Percentiles rank a stretch among this genome's conserved stretches.
These are phyloP conservation scores for Sceloporus tristichus DNA, from an alignment of 2,113 vertebrate species.

Conservation along the genomic window DNA sequence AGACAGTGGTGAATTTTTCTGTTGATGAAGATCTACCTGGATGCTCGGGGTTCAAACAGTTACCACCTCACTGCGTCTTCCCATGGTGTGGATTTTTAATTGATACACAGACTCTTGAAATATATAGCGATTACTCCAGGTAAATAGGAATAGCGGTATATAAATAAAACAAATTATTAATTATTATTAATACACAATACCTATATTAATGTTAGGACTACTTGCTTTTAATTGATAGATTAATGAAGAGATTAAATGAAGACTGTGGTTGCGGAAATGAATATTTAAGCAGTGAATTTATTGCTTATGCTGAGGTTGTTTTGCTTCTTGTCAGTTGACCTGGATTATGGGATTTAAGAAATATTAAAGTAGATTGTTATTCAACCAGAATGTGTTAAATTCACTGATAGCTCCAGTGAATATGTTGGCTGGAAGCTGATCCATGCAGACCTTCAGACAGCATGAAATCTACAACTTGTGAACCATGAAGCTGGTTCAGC, in stretches of 20 bases:
- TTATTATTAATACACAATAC: no score
- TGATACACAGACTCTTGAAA: conserved; percentile 84
- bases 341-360: background rate
- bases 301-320: background rate
- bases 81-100: conserved; percentile 94
- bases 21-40: conserved; percentile 56
- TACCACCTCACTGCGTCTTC: conserved; percentile 82
- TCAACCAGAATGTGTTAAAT: background rate
- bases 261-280: background rate
- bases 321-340: background rate
- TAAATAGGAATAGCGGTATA: conserved; percentile 61
- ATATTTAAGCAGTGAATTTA: no score
- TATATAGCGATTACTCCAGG: conserved; percentile 91
- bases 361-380: background rate
- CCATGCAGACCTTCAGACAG: background rate
- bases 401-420: background rate
- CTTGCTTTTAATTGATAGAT: background rate
- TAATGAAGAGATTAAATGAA: background rate
- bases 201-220: background rate
- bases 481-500: background rate
- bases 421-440: background rate
- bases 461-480: background rate
- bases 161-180: no score
- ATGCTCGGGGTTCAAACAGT: conserved; percentile 63
- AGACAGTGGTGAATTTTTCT: conserved; percentile 91